phyloP scores from a whole-genome alignment of 2,113 vertebrate species.

The Labeo rohita region DNA sequence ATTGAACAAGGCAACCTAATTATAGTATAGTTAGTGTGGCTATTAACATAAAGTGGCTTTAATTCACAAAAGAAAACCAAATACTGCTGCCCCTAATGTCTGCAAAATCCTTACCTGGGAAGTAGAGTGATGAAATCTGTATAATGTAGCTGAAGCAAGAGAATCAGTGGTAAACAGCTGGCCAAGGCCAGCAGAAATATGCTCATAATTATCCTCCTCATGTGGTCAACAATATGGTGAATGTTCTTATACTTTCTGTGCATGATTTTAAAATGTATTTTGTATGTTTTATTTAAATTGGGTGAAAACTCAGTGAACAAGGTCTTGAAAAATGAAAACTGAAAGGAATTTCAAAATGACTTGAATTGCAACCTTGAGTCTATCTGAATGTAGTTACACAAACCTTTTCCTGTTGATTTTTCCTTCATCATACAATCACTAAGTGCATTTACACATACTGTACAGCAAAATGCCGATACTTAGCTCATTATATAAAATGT shows the following conservation, averaged over 20 bases:
- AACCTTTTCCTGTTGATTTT: neutral
- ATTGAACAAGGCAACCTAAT: conserved; percentile 66
- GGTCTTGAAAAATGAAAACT: neutral
- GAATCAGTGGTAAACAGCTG: neutral
- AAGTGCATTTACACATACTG: neutral
- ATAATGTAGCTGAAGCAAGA: neutral
- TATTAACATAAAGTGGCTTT: conserved; percentile 53
- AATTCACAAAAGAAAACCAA: conserved; percentile 41
- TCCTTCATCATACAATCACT: neutral
- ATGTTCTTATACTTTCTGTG: neutral
- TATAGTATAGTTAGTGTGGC: conserved; percentile 55
- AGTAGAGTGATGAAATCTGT: neutral
- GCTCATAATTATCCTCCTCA: neutral
- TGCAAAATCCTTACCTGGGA: neutral
- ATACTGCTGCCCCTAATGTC: neutral
- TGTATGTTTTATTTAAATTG: neutral
- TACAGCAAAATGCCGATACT: neutral
- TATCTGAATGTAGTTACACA: neutral
- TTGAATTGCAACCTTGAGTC: neutral
- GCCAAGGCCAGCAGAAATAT: neutral
- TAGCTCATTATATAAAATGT: neutral
- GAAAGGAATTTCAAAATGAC: neutral
- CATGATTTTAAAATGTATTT: neutral
- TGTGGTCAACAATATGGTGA: neutral
- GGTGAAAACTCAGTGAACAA: neutral